phyloP scores from a whole-genome alignment of 2,797 vertebrate genomes.

The Trematomus bernacchii region DNA sequence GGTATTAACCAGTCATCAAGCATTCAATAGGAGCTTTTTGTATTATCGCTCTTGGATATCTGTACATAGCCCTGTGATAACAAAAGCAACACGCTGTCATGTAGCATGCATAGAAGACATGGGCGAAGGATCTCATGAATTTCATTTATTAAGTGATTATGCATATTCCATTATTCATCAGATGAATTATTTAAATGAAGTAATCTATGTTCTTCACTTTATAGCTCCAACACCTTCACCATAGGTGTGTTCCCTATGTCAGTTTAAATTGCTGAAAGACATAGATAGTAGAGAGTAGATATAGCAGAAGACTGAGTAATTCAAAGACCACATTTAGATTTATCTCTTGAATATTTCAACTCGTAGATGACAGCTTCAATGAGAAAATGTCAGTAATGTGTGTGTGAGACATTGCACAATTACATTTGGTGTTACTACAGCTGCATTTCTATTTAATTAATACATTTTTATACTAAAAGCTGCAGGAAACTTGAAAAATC shows the following conservation, averaged over 20 bases:
- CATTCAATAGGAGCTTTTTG: constrained; percentile 30
- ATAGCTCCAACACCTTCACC: constrained; percentile 39
- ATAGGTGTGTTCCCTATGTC: constrained; percentile 36
- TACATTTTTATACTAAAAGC: constrained; percentile 5
- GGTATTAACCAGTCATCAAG: constrained; percentile 48
- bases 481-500: background rate
- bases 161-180: constrained; percentile 79
- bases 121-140: constrained; percentile 59
- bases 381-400: background rate
- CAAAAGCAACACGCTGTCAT: constrained; percentile 44
- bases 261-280: constrained; percentile 54
- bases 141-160: constrained; percentile 72
- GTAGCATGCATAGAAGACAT: constrained; percentile 26
- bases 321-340: constrained; percentile 15
- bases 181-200: constrained; percentile 78
- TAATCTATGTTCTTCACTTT: constrained; percentile 59
- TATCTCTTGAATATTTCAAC: background rate
- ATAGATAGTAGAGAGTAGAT: too few relatives aligned
- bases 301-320: background rate
- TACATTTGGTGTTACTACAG: background rate
- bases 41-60: constrained; percentile 61
- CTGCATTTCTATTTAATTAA: constrained; percentile 16
- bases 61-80: constrained; percentile 45
- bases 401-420: constrained; percentile 7
- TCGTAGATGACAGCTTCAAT: background rate